phyloP scores from a whole-genome alignment of 2,888 invertebrate species.

The Deilephila porcellus region DNA sequence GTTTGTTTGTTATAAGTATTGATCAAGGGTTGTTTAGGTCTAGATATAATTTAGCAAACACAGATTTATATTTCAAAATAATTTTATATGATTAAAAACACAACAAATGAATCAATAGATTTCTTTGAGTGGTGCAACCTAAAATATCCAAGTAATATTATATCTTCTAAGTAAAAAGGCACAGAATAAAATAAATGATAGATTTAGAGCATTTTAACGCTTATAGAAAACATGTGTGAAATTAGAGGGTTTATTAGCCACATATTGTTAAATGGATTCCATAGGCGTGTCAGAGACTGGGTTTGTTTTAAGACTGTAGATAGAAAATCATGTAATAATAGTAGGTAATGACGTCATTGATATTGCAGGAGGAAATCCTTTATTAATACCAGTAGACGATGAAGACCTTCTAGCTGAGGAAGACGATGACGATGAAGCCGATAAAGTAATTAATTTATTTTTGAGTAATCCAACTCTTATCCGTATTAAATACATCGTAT shows the following conservation, averaged over 20 bases:
- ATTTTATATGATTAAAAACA: no score
- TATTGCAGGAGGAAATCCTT: constrained; percentile 73
- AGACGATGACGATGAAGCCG: constrained; percentile 96
- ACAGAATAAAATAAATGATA: background rate
- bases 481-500: no score
- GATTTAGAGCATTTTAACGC: background rate
- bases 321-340: background rate
- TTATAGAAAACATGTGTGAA: background rate
- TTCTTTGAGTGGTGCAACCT: no score
- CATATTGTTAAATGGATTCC: background rate
- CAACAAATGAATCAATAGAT: no score
- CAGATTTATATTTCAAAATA: no score
- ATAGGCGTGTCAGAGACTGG: background rate
- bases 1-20: background rate
- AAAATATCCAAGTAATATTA: no score
- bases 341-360: background rate
- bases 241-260: background rate
- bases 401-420: constrained; percentile 88
- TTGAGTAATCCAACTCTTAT: no score
- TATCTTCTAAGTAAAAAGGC: no score
- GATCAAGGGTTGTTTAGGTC: no score
- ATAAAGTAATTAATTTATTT: constrained; percentile 85
- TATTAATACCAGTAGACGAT: constrained; percentile 84
- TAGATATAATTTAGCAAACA: no score
- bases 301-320: background rate